Evolutionary conservation across 2,797 vertebrate species (phyloP).

Genomic region (Spheniscus humboldti): DNA sequence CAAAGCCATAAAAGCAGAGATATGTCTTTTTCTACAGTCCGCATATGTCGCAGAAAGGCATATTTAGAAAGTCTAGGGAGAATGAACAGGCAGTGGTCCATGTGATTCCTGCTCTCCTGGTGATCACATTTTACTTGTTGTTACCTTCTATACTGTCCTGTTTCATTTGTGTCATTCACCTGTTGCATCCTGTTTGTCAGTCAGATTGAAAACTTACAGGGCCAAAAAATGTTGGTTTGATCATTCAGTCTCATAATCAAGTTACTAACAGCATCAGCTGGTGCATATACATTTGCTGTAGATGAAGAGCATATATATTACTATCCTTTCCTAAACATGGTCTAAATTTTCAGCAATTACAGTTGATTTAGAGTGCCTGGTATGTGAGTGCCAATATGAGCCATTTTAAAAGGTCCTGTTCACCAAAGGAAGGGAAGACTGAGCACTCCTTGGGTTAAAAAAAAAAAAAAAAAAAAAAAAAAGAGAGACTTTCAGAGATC

Average conservation of each 20-base stretch:
- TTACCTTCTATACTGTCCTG: not conserved
- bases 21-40: not conserved
- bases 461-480: not conserved
- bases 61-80: not conserved
- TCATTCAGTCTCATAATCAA: not conserved
- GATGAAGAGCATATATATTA: not conserved
- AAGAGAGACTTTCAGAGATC: not conserved
- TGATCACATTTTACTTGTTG: not conserved
- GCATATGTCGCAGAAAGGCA: not conserved
- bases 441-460: not conserved
- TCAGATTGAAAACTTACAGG: not conserved
- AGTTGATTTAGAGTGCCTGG: not conserved
- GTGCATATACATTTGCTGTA: not conserved
- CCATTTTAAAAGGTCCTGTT: not conserved
- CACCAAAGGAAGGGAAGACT: not conserved
- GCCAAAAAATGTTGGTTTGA: not conserved
- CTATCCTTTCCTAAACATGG: not conserved
- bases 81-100: not conserved
- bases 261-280: not conserved
- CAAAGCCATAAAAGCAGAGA: not conserved
- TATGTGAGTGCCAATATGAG: not conserved
- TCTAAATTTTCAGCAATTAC: not conserved
- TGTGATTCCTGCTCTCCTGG: not conserved
- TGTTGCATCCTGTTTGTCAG: not conserved
- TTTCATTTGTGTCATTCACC: not conserved